These are phyloP conservation scores for Picus viridis DNA, from an alignment of 2,797 vertebrate species.

Conservation along the genomic window DNA sequence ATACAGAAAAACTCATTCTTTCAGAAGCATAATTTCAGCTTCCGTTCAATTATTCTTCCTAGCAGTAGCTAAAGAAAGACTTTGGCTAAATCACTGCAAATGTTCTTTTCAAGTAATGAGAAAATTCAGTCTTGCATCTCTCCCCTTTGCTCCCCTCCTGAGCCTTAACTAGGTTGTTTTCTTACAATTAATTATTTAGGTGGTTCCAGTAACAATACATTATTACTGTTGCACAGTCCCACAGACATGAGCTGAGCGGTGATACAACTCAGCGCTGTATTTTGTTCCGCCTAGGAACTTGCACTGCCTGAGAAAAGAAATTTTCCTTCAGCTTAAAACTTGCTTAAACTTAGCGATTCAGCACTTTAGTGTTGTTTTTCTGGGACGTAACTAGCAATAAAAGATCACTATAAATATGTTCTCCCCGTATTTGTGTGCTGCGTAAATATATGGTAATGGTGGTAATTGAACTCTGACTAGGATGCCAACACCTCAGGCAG, in stretches of 20 bases:
- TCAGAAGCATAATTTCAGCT: constrained; percentile 50
- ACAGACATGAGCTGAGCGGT: constrained; percentile 46
- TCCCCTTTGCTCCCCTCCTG: constrained; percentile 53
- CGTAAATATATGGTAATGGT: constrained; percentile 68
- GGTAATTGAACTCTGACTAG: constrained; percentile 69
- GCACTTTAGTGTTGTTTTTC: constrained; percentile 66
- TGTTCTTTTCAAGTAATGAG: constrained; percentile 50
- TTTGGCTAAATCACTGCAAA: constrained; percentile 29
- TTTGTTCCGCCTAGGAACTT: constrained; percentile 58
- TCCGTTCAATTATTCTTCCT: constrained; percentile 47
- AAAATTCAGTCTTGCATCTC: constrained; percentile 58
- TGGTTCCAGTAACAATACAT: constrained; percentile 73
- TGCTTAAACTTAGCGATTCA: constrained; percentile 59
- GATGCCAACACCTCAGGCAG: constrained; percentile 73
- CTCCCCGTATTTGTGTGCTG: constrained; percentile 45
- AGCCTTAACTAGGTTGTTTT: constrained; percentile 72
- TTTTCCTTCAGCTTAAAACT: constrained; percentile 59
- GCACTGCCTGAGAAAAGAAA: constrained; percentile 57
- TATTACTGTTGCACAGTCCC: constrained; percentile 73
- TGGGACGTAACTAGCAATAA: constrained; percentile 65
- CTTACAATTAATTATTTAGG: constrained; percentile 74
- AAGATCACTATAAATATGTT: constrained; percentile 67
- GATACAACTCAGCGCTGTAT: constrained; percentile 69
- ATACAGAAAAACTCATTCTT: constrained; percentile 58
- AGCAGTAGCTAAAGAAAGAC: constrained; percentile 53